These are phyloP conservation scores for Drosophila grimshawi DNA, from an alignment of 1,140 invertebrate genomes.

Conservation along the genomic window DNA sequence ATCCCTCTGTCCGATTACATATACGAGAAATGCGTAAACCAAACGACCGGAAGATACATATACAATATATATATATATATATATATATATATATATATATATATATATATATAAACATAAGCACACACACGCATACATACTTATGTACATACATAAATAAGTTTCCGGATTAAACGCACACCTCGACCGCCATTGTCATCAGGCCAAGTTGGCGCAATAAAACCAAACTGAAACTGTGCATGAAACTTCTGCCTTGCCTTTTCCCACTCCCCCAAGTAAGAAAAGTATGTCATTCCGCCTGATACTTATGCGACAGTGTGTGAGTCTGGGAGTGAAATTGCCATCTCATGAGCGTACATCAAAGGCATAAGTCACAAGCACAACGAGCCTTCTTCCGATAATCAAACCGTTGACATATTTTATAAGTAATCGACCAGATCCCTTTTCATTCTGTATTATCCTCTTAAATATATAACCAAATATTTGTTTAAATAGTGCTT, in stretches of 20 bases:
- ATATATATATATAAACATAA: background rate
- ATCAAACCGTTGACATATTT: background rate
- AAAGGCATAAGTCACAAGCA: conserved; percentile 32
- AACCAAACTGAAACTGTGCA: conserved; percentile 65
- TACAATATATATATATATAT: conserved; percentile 5
- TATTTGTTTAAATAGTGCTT: background rate
- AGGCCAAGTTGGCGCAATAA: conserved; percentile 69
- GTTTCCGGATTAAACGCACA: conserved; percentile 76
- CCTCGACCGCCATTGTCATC: conserved; percentile 54
- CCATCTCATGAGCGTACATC: conserved; percentile 23
- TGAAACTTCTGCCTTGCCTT: conserved; percentile 43
- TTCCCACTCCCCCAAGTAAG: conserved; percentile 1
- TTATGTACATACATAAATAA: conserved; percentile 73
- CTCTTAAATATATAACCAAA: background rate
- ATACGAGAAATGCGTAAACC: conserved; percentile 74
- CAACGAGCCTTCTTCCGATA: background rate
- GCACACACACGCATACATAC: background rate
- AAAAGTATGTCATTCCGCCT: conserved; percentile 36
- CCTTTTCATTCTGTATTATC: background rate
- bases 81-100: conserved; percentile 2
- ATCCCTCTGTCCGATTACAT: conserved; percentile 24
- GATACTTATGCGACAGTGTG: conserved; percentile 4
- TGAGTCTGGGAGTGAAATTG: conserved; percentile 17
- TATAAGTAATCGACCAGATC: background rate
- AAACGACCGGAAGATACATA: conserved; percentile 70